phyloP scores from a whole-genome alignment of 2,888 invertebrate genomes.

The Phania funesta region DNA sequence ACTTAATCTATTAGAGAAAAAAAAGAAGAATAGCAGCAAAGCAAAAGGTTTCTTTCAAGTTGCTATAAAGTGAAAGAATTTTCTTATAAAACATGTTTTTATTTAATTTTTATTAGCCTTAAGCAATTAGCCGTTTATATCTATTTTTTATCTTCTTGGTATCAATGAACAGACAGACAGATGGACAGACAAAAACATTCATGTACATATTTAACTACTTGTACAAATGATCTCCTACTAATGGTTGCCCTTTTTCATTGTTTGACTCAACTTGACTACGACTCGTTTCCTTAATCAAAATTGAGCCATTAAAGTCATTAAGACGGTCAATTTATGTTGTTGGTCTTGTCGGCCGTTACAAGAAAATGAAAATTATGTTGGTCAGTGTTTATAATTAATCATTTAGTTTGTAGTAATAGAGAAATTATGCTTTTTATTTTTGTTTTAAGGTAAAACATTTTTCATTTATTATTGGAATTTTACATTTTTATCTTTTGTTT shows the following conservation, averaged over 20 bases:
- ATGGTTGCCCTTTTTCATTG: slow-evolving; percentile 50
- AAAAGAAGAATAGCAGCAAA: background rate
- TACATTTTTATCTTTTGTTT: slow-evolving; percentile 10
- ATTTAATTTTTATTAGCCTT: slow-evolving; percentile 48
- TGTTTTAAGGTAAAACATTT: slow-evolving; percentile 27
- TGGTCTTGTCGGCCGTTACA: slow-evolving; percentile 9
- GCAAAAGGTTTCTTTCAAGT: slow-evolving; percentile 15
- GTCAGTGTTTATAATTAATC: slow-evolving; percentile 66
- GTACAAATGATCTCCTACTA: slow-evolving; percentile 55
- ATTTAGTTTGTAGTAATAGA: slow-evolving; percentile 41
- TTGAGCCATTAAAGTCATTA: slow-evolving; percentile 60
- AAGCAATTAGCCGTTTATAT: slow-evolving; percentile 61
- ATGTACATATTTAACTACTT: slow-evolving; percentile 44
- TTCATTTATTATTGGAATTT: slow-evolving; percentile 48
- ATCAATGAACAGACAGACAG: slow-evolving; percentile 37
- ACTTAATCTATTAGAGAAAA: slow-evolving; percentile 54
- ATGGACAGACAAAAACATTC: background rate
- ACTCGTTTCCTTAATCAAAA: slow-evolving; percentile 28
- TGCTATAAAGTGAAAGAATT: slow-evolving; percentile 12
- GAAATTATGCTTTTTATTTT: slow-evolving; percentile 16
- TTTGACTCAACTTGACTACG: slow-evolving; percentile 48
- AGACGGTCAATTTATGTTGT: slow-evolving; percentile 58
- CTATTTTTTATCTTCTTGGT: background rate
- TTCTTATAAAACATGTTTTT: slow-evolving; percentile 1
- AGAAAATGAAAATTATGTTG: slow-evolving; percentile 53